A percentile compares a stretch with the other conserved stretches of the same genome.
Conservation (phyloP, 23 tunicate species). For the Phallusia fumigata region DNA sequence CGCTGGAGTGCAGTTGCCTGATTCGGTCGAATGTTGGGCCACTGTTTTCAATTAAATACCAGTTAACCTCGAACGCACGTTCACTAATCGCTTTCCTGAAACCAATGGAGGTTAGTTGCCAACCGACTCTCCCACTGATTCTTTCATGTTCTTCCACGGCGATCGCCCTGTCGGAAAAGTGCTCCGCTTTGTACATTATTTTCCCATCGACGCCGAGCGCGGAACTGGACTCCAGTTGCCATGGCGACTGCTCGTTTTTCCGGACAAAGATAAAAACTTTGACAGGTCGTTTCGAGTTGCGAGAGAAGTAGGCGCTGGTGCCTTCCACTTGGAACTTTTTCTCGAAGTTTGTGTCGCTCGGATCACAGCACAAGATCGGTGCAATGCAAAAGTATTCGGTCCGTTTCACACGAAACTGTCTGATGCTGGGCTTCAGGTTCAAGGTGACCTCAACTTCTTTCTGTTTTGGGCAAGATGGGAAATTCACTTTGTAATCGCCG, state of each 20-base stretch:
- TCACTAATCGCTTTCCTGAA: background rate
- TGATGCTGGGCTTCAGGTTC: background rate
- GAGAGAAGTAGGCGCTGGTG: background rate
- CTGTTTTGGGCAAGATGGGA: background rate
- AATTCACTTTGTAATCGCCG: background rate
- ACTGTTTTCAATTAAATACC: background rate
- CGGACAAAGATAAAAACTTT: background rate
- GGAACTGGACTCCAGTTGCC: background rate
- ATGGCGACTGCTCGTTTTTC: background rate
- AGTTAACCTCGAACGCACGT: background rate
- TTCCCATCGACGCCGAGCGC: background rate
- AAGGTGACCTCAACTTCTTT: background rate
- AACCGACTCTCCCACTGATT: background rate
- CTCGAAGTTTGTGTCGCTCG: background rate
- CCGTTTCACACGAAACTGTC: background rate
- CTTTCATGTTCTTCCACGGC: background rate
- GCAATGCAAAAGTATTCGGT: background rate
- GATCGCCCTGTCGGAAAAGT: background rate
- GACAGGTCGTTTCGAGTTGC: background rate
- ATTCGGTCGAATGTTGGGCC: background rate
- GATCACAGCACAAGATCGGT: background rate
- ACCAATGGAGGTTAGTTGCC: background rate
- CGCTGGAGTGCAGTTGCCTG: background rate
- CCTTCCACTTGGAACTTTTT: background rate
- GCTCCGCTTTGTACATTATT: background rate